phyloP scores from a whole-genome alignment of 2,888 invertebrate genomes.

The Pycnomerus fuliginosus region DNA sequence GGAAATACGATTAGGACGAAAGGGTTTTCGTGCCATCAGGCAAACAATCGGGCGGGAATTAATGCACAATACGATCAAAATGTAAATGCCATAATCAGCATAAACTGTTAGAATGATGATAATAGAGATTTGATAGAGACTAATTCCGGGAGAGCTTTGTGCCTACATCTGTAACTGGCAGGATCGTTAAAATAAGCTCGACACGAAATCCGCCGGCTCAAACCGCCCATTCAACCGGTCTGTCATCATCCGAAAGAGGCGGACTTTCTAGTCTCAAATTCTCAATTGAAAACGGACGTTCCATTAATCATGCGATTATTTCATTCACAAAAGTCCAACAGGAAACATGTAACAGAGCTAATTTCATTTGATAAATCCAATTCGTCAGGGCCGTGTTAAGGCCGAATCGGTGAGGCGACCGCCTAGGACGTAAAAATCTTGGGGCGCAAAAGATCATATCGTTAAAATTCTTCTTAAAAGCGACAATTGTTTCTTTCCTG shows the following conservation, averaged over 20 bases:
- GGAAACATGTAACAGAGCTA: too few species aligned
- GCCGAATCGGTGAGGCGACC: too few species aligned
- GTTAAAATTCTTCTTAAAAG: too few species aligned
- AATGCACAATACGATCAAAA: slow-evolving; percentile 20
- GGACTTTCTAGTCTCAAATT: slow-evolving; percentile 11
- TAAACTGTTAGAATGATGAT: slow-evolving; percentile 34
- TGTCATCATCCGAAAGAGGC: slow-evolving; percentile 23
- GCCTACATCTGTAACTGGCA: slow-evolving; percentile 37
- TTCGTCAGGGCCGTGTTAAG: too few species aligned
- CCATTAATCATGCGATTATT: slow-evolving; percentile 20
- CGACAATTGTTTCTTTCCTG: too few species aligned
- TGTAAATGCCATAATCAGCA: slow-evolving; percentile 35
- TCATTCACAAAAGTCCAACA: too few species aligned
- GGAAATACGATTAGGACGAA: too few species aligned
- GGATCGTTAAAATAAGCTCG: slow-evolving; percentile 36
- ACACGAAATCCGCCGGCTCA: slow-evolving; percentile 23
- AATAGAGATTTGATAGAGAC: slow-evolving; percentile 36
- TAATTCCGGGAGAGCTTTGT: slow-evolving; percentile 36
- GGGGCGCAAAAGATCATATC: too few species aligned
- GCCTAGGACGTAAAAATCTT: too few species aligned
- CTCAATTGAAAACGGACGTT: slow-evolving; percentile 17
- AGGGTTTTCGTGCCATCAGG: too few species aligned
- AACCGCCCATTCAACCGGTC: slow-evolving; percentile 20
- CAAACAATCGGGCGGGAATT: slow-evolving; percentile 11
- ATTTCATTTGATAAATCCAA: too few species aligned